Conservation (phyloP, 2,888 invertebrate genomes). For the Phorcus lineatus region DNA sequence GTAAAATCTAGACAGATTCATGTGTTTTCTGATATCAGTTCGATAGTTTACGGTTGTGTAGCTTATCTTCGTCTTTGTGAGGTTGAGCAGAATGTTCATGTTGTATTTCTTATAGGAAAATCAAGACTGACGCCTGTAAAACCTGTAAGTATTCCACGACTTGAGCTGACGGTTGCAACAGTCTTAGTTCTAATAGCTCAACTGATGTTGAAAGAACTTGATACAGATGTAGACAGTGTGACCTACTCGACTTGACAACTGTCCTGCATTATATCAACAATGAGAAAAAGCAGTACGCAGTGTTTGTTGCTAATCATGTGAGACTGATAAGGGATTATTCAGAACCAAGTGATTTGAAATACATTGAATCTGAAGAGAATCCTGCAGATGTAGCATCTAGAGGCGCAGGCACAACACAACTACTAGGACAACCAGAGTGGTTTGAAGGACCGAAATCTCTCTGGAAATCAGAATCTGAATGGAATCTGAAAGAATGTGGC, state of each 20-base stretch:
- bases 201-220: background rate
- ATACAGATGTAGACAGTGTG: background rate
- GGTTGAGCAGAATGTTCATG: background rate
- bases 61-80: constrained; percentile 12
- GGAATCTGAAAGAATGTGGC: background rate
- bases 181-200: constrained; percentile 20
- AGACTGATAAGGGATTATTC: constrained; percentile 31
- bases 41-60: background rate
- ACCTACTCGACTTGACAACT: background rate
- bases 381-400: constrained; percentile 43
- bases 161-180: constrained; percentile 39
- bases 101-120: constrained; percentile 31
- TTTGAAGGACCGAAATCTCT: constrained; percentile 36
- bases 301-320: constrained; percentile 39
- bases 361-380: constrained; percentile 33
- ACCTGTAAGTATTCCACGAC: constrained; percentile 34
- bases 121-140: constrained; percentile 36
- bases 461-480: background rate
- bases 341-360: constrained; percentile 33
- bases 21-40: constrained; percentile 27
- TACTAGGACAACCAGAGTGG: constrained; percentile 28
- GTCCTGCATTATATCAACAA: background rate
- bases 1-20: constrained; percentile 21
- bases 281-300: constrained; percentile 26
- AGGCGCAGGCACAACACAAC: constrained; percentile 27